Base-by-base conservation (phyloP, 2,888 invertebrate species). In the Cantharis nigra region DNA sequence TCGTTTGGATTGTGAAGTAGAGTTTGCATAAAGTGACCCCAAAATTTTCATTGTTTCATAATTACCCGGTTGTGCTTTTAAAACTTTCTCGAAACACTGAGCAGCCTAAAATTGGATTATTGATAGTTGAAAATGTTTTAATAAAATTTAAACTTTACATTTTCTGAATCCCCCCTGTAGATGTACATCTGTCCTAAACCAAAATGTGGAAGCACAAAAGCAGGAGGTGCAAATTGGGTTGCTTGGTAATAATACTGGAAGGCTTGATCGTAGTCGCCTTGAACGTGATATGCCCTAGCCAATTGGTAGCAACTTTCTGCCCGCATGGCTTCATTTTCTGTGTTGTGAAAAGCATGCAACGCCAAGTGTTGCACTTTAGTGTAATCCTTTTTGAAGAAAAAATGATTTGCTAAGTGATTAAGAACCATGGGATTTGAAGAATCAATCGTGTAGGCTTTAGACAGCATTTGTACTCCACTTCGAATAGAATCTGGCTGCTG, bases 141-240 rank as follows among this genome's bases (percentile, higher is more conserved):
- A 33, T 4, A 33, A 11, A 33, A 33, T 49, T 33, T 62, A 30
- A 70, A 33, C 90, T 92, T 92, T 90, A 95, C 96, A 89, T 97
- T 97, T 89, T 98, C 98, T 1, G 95, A 93, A 86, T 99, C 99
- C 0, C 97, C 97, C 86, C 98, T 92, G 87, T 98, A 96, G 82
- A 99, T 98, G 87, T 99, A 99, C 98, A 99, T 99, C 89, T 99
- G 99, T 0, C 99, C 99, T 0, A 99, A 91, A 0, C 99, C 99
- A 89, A 97, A 99, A 89, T 98, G 97, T 0, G 99, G 99, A 74
- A 99, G 89, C 0, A 99, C 97, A 90, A 99, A 99, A 86, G 94
- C 94, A 1, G 96, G 92, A 0, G 98, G 96, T 0, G 98, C 98
- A 89, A 98, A 99, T 89, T 99, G 99, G 0, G 99, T 99, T 3